Evolutionary conservation across 2,888 invertebrate genomes (phyloP).

Genomic region (Lypha dubia): DNA sequence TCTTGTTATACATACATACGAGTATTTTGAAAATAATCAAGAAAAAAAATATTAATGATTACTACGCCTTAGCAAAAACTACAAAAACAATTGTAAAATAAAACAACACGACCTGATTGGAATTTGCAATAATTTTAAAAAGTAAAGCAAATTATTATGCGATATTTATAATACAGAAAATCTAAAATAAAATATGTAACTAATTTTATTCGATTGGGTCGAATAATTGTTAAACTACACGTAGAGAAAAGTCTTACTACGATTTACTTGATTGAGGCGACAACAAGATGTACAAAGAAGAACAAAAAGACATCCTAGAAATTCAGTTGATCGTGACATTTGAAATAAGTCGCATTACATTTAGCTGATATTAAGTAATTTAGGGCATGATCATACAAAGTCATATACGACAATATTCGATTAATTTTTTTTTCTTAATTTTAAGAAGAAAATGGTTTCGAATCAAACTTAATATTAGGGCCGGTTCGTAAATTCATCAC

Average conservation of each 20-base stretch:
- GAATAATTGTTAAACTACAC: not conserved
- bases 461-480: too few species aligned
- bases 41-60: conserved; percentile 4
- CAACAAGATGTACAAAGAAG: too few species aligned
- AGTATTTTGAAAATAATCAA: conserved; percentile 6
- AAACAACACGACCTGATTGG: conserved; percentile 76
- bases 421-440: too few species aligned
- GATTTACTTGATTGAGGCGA: not conserved
- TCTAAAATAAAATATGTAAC: not conserved
- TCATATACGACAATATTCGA: too few species aligned
- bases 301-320: too few species aligned
- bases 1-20: too few species aligned
- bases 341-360: too few species aligned
- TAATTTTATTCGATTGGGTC: not conserved
- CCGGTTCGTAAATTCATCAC: too few species aligned
- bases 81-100: conserved; percentile 44
- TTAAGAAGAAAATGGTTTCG: too few species aligned
- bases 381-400: too few species aligned
- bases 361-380: too few species aligned
- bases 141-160: conserved; percentile 58
- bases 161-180: conserved; percentile 26
- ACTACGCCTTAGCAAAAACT: conserved; percentile 11
- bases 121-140: conserved; percentile 72
- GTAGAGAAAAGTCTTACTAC: not conserved
- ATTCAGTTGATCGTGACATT: too few species aligned